These are phyloP conservation scores for Centropyge bicolor DNA, from an alignment of 2,797 vertebrate species.

Conservation along the genomic window DNA sequence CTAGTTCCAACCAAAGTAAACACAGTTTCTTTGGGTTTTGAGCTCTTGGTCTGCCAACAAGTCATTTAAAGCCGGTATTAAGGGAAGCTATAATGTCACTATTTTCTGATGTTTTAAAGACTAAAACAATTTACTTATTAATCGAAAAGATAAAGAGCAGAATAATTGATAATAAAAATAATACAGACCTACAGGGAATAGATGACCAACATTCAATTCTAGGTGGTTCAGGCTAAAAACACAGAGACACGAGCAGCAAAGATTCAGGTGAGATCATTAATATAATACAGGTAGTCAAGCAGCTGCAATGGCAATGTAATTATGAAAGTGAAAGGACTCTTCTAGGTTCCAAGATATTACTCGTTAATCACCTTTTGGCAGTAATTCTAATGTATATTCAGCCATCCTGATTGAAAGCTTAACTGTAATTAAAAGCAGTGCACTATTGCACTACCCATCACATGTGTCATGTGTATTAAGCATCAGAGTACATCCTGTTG, in stretches of 20 bases:
- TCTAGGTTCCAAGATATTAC: background rate
- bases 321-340: conserved; percentile 10
- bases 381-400: conserved; percentile 28
- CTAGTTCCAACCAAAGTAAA: background rate
- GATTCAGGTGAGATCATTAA: conserved; percentile 36
- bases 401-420: conserved; percentile 20
- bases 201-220: background rate
- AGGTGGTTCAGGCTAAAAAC: background rate
- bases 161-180: background rate
- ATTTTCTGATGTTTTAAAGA: background rate
- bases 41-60: background rate
- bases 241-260: background rate
- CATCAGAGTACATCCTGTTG: background rate
- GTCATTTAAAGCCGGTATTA: background rate
- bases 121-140: background rate
- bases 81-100: background rate
- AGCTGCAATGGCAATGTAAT: conserved; percentile 10
- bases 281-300: background rate
- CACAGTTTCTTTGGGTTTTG: background rate
- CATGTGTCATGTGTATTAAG: background rate
- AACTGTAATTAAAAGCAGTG: conserved; percentile 11
- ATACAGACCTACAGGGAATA: background rate
- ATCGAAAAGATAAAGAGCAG: background rate
- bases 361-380: conserved; percentile 33
- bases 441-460: background rate